Evolutionary conservation across 2,113 vertebrate genomes (phyloP).

Genomic region (Dasyprocta punctata): DNA sequence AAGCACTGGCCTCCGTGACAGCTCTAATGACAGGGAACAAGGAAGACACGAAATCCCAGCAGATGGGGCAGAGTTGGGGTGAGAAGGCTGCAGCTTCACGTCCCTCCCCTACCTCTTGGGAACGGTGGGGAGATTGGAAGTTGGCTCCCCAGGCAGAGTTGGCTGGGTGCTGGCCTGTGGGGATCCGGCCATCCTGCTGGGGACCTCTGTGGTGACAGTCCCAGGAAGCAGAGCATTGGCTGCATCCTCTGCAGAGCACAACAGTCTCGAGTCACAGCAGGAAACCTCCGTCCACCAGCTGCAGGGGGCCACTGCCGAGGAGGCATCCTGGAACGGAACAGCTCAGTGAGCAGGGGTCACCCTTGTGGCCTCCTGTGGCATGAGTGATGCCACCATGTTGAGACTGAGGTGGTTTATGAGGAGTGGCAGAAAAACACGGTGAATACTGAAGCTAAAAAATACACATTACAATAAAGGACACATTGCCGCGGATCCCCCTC

Average conservation of each 20-base stretch:
- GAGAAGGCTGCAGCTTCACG: too few species aligned
- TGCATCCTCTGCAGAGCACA: not conserved
- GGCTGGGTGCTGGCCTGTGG: not conserved
- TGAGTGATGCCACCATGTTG: not conserved
- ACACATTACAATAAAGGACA: not conserved
- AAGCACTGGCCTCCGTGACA: not conserved
- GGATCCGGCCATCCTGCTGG: not conserved
- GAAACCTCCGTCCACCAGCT: not conserved
- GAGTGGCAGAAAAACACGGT: not conserved
- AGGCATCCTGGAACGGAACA: conserved; percentile 1
- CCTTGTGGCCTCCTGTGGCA: not conserved
- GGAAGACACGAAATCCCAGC: not conserved
- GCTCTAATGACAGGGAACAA: too few species aligned
- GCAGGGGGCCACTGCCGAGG: not conserved
- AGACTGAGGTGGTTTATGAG: not conserved
- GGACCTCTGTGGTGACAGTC: not conserved
- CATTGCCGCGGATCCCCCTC: too few species aligned
- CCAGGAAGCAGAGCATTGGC: not conserved
- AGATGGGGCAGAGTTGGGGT: not conserved
- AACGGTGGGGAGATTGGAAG: not conserved
- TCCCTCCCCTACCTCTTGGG: conserved; percentile 44
- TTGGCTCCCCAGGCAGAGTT: not conserved
- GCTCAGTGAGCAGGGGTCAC: not conserved
- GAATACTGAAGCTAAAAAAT: not conserved
- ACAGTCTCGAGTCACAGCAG: not conserved